Conservation (phyloP, 2,797 vertebrate genomes). For the Parauchenoglanis punctatus region DNA sequence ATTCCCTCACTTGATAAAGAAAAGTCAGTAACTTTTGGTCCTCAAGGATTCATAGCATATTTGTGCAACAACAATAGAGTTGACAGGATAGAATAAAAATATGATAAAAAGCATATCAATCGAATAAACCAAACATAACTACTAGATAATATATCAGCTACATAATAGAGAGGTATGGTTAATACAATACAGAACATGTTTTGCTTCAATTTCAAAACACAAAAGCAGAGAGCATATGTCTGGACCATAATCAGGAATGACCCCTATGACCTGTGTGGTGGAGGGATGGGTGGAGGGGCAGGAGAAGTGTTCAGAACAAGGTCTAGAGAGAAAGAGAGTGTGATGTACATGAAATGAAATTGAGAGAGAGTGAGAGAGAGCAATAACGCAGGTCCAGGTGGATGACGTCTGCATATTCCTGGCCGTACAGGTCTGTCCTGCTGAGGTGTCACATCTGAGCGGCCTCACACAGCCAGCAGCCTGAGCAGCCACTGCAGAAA, state of each 20-base stretch:
- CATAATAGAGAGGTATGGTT: neutral
- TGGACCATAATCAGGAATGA: slow-evolving; percentile 37
- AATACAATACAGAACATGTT: neutral
- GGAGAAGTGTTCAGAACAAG: slow-evolving; percentile 33
- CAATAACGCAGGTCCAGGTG: slow-evolving; percentile 37
- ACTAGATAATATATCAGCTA: neutral
- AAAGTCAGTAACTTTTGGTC: neutral
- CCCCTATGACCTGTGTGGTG: slow-evolving; percentile 34
- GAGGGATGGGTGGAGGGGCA: neutral
- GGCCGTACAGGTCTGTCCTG: slow-evolving; percentile 52
- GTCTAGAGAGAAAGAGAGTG: slow-evolving; percentile 11
- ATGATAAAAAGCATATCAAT: neutral
- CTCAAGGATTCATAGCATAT: neutral
- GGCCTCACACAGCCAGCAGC: slow-evolving; percentile 71
- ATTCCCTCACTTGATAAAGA: neutral
- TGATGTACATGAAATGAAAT: slow-evolving; percentile 22
- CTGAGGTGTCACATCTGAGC: slow-evolving; percentile 42
- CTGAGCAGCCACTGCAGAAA: slow-evolving; percentile 75
- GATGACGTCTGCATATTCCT: slow-evolving; percentile 51
- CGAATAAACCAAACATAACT: neutral
- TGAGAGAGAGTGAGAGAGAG: slow-evolving; percentile 2
- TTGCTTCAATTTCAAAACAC: neutral
- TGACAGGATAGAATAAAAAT: neutral
- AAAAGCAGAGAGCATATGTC: neutral
- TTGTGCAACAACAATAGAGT: neutral